These are phyloP conservation scores for Galbula dea DNA, from an alignment of 2,113 vertebrate species.

Conservation along the genomic window DNA sequence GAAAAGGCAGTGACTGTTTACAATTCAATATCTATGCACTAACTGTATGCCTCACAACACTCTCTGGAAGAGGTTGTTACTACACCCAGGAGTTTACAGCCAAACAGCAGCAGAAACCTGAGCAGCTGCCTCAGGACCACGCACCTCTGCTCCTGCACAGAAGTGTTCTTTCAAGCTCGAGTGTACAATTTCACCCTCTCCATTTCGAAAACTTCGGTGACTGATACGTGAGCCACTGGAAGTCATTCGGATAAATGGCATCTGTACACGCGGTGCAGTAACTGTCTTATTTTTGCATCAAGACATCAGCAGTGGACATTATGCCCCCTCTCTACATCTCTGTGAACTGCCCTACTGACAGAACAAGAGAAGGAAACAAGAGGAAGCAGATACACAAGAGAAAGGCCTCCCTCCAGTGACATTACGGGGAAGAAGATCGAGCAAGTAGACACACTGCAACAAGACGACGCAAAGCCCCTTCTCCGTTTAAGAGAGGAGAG, in stretches of 20 bases:
- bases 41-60: background rate
- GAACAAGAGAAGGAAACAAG: background rate
- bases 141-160: background rate
- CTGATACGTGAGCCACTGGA: background rate
- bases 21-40: background rate
- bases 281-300: background rate
- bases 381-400: background rate
- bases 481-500: background rate
- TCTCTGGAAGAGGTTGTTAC: background rate
- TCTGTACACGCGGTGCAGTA: background rate
- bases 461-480: background rate
- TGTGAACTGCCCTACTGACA: background rate
- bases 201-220: background rate
- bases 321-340: background rate
- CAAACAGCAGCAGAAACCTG: background rate
- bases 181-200: background rate
- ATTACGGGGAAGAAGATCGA: background rate
- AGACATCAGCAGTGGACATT: background rate
- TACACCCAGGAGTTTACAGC: background rate
- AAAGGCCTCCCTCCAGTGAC: conserved; percentile 54
- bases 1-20: background rate
- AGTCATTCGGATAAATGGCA: background rate
- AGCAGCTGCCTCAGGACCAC: background rate
- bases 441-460: rapidly evolving
- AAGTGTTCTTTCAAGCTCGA: background rate